A percentile compares a stretch with the other conserved stretches of the same genome.
phyloP scores from a whole-genome alignment of 2,888 invertebrate genomes.

The Cylindroiulus punctatus region DNA sequence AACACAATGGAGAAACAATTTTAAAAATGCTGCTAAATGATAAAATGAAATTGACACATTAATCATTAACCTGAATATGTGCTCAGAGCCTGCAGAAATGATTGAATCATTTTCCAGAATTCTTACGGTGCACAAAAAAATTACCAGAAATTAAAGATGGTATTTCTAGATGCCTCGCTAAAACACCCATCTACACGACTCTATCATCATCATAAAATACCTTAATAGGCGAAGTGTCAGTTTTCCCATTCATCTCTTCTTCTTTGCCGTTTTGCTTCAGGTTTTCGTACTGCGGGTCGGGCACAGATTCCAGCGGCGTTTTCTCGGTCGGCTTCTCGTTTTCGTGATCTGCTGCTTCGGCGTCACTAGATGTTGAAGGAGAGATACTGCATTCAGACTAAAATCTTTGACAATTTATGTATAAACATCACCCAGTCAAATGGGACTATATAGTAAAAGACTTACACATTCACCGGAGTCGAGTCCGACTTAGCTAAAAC shows the following conservation, averaged over 20 bases:
- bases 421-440: background rate
- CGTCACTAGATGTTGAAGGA: background rate
- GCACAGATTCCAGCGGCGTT: slow-evolving; percentile 46
- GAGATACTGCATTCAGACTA: background rate
- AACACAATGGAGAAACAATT: slow-evolving; percentile 22
- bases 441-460: too few species aligned
- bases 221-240: slow-evolving; percentile 47
- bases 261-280: slow-evolving; percentile 49
- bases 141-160: background rate
- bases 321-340: slow-evolving; percentile 48
- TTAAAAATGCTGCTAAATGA: background rate
- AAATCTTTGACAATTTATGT: background rate
- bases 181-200: background rate
- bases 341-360: slow-evolving; percentile 11
- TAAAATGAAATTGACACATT: background rate
- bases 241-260: slow-evolving; percentile 52
- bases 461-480: background rate
- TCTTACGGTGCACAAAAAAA: background rate
- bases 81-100: background rate
- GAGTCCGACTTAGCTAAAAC: slow-evolving; percentile 13
- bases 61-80: background rate
- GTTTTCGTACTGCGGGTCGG: slow-evolving; percentile 45
- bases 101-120: background rate
- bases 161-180: background rate
- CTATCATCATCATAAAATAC: slow-evolving; percentile 21